A percentile compares a stretch with the other conserved stretches of the same genome.
These are phyloP conservation scores for Sinotaia quadrata DNA, from an alignment of 2,888 invertebrate species.

Conservation along the genomic window DNA sequence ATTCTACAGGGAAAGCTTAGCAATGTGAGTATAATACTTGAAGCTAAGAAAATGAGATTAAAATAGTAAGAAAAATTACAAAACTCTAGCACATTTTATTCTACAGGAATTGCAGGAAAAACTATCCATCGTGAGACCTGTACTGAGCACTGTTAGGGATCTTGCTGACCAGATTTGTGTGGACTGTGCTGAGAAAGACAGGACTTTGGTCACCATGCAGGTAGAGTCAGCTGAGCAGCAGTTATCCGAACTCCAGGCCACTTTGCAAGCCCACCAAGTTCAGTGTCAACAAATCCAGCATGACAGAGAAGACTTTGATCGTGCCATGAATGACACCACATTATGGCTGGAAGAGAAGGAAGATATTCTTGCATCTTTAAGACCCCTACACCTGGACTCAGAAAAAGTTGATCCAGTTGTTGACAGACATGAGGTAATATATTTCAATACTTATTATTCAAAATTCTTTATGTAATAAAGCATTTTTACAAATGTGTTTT, in stretches of 20 bases:
- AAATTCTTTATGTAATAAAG: neutral
- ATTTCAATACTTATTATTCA: no score
- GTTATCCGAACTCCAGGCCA: neutral
- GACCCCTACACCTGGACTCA: conserved; percentile 54
- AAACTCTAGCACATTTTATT: neutral
- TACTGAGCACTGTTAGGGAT: conserved; percentile 88
- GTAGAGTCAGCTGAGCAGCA: conserved; percentile 10
- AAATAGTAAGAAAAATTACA: neutral
- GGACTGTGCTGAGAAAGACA: conserved; percentile 82
- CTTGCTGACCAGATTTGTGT: conserved; percentile 94
- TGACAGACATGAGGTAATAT: conserved; percentile 61
- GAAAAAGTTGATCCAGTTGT: conserved; percentile 51
- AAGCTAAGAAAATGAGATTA: no score
- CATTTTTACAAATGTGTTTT: neutral
- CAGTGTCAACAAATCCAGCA: conserved; percentile 81
- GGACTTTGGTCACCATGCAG: neutral
- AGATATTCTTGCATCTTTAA: conserved; percentile 47
- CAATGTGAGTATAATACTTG: no score
- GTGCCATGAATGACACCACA: conserved; percentile 52
- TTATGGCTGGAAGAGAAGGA: conserved; percentile 62
- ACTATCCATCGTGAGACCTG: conserved; percentile 77
- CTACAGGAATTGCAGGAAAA: conserved; percentile 47
- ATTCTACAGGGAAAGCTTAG: no score
- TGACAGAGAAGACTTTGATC: conserved; percentile 59
- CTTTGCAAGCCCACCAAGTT: conserved; percentile 79